These are phyloP conservation scores for Cactoblastis cactorum DNA, from an alignment of 2,888 invertebrate species.

Conservation along the genomic window DNA sequence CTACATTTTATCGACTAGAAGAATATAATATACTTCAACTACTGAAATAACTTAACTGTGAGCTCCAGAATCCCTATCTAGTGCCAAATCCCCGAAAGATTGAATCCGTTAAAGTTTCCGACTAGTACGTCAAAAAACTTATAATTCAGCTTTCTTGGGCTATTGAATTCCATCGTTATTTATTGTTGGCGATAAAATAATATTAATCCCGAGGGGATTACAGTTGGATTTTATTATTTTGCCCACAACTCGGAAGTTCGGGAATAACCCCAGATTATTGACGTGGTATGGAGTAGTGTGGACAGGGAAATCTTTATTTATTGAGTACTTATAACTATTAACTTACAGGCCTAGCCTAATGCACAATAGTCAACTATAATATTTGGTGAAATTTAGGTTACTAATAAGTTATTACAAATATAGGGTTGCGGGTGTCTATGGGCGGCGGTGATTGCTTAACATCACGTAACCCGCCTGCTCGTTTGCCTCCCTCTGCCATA, in stretches of 20 bases:
- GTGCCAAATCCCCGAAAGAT: conserved; percentile 67
- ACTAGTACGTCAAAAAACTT: conserved; percentile 74
- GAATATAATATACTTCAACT: not conserved
- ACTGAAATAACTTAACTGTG: conserved; percentile 12
- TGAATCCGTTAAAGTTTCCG: conserved; percentile 68
- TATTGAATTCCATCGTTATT: conserved; percentile 76
- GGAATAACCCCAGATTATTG: conserved; percentile 62
- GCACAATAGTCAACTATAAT: too few relatives aligned
- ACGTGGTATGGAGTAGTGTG: conserved; percentile 44
- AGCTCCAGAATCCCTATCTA: conserved; percentile 41
- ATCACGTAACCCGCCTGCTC: too few relatives aligned
- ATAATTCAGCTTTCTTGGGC: conserved; percentile 60
- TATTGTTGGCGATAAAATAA: conserved; percentile 78
- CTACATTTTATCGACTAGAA: not conserved
- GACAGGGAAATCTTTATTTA: conserved; percentile 28
- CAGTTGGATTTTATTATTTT: conserved; percentile 71
- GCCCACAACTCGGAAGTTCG: conserved; percentile 60
- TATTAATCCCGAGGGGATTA: conserved; percentile 77
- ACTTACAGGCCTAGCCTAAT: too few relatives aligned
- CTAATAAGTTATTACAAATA: too few relatives aligned
- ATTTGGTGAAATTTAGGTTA: too few relatives aligned
- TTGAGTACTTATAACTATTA: not conserved
- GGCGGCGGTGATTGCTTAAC: too few relatives aligned
- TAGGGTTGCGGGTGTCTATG: too few relatives aligned
- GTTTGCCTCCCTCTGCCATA: too few relatives aligned